Evolutionary conservation across 2,888 invertebrate genomes (phyloP).

Genomic region (Melinaea marsaeus): DNA sequence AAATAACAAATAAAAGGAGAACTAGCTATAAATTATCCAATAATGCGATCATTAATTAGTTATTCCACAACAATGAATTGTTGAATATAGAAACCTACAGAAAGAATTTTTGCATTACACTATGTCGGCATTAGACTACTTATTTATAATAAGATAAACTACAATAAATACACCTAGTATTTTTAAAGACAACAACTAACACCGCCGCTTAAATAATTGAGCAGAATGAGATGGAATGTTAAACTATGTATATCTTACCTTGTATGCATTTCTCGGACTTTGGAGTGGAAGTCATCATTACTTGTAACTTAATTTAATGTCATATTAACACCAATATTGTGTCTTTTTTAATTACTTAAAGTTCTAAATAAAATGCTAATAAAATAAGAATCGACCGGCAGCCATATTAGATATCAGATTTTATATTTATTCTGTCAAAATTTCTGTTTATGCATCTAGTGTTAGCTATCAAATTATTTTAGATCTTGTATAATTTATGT

Average conservation of each 20-base stretch:
- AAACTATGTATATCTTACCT: constrained; percentile 57
- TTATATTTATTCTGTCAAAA: constrained; percentile 35
- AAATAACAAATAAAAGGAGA: constrained; percentile 1
- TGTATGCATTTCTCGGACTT: constrained; percentile 73
- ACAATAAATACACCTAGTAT: constrained; percentile 8
- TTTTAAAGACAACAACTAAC: constrained; percentile 16
- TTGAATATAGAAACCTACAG: neutral
- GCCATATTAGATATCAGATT: constrained; percentile 62
- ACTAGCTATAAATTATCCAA: constrained; percentile 1
- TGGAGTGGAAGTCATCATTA: constrained; percentile 73
- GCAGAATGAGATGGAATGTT: constrained; percentile 36
- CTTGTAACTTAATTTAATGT: constrained; percentile 48
- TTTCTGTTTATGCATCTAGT: constrained; percentile 22
- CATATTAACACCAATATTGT: constrained; percentile 58
- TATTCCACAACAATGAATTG: constrained; percentile 3
- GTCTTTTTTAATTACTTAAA: constrained; percentile 41
- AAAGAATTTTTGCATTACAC: no score
- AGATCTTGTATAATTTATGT: no score
- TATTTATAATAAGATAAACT: neutral
- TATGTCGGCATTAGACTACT: neutral
- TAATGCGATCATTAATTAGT: constrained; percentile 16
- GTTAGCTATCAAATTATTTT: neutral
- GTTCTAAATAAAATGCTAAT: constrained; percentile 53
- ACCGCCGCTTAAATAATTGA: constrained; percentile 8
- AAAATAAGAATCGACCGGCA: constrained; percentile 65